Conservation (phyloP, 2,797 vertebrate species). For the Sebastes hubbsi region DNA sequence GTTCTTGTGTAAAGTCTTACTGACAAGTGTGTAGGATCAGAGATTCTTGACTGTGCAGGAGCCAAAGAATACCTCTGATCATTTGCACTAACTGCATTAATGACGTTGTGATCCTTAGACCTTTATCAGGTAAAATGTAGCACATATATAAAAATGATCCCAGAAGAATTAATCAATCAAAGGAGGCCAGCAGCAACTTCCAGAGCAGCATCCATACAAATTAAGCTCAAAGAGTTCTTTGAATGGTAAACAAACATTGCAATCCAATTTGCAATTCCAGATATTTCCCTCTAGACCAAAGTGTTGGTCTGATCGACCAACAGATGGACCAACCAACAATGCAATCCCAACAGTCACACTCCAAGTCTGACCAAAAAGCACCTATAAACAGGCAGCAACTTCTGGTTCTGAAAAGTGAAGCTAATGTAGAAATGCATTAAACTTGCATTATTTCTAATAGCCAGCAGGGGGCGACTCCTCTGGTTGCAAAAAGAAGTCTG, state of each 20-base stretch:
- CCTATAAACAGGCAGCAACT: no score
- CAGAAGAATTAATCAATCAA: not conserved
- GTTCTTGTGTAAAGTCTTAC: not conserved
- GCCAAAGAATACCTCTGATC: not conserved
- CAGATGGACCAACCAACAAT: not conserved
- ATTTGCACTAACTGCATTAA: not conserved
- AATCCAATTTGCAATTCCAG: not conserved
- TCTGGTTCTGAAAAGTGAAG: not conserved
- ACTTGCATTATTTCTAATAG: no score
- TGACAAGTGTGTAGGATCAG: not conserved
- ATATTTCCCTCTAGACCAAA: constrained; percentile 4
- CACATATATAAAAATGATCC: not conserved
- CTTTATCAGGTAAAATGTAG: not conserved
- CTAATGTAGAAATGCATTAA: not conserved
- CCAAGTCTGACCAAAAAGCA: not conserved
- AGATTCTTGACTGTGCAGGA: not conserved
- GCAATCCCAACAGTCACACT: not conserved
- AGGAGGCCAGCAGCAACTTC: not conserved
- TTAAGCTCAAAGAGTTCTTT: constrained; percentile 20
- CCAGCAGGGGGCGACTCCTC: no score
- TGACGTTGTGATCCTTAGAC: not conserved
- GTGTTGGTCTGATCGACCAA: not conserved
- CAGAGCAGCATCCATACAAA: not conserved
- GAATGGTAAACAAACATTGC: constrained; percentile 19
- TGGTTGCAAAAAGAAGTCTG: no score